Evolutionary conservation across 2,888 invertebrate genomes (phyloP), one percentile per base, ranked within the genome.

Genomic region (Trissolcus japonicus): DNA sequence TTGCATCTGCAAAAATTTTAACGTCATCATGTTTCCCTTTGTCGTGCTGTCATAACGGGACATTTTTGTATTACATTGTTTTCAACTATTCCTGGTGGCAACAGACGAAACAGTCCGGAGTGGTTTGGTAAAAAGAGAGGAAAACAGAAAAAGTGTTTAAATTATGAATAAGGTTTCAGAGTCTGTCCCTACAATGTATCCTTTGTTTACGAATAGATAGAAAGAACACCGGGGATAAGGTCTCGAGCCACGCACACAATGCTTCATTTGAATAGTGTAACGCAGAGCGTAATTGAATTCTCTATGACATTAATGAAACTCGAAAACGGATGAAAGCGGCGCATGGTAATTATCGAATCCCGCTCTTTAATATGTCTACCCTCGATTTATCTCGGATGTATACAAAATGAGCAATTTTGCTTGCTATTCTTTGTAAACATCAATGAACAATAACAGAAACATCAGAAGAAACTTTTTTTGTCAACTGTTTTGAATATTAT

Each of bases 1-100:
- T 50, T 87, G 83, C 54, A 92, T 88, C 94, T 94, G 90, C 62
- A 91, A 78, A 63, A 9, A 48, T 11, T 11, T 35, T 6, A 35
- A 35, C 35, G 0, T 2, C 11, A 35, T 35, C 11, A 35, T 9
- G 35, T 35, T 35, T 35, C 9, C 29, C 29, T 29, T 29, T 9
- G 21, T 4, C 21, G 4, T 29, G 4, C 6, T 29, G 6, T 29
- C 6, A 29, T 29, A 29, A 29, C 7, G 6, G 6, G 11, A 35
- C 35, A 29, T 1, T 29, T 29, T 4, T 35, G 7, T 35, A 6
- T 9, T 9, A 7, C 7, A 1, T 35, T 35, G 7, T 35, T 35
- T 35, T 35, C 35, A 25, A 4, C 4, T 25, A 0, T 25, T 25
- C 25, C 4, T 25, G 25, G 4, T 25, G 4, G 4, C 6, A 25